phyloP scores from a whole-genome alignment of 2,888 invertebrate genomes.

The Panzeria rudis region DNA sequence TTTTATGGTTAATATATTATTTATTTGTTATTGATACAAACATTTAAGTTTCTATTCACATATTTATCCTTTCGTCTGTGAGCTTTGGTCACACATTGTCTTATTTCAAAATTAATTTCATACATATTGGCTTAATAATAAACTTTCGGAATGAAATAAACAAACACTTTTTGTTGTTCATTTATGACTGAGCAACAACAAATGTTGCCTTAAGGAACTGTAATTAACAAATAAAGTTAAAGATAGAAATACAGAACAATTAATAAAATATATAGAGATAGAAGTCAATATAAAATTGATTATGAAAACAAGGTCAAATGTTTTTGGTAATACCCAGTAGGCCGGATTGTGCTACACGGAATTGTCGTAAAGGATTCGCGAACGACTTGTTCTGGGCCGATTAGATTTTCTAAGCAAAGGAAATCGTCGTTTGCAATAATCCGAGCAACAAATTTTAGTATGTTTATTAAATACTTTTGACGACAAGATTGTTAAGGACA shows the following conservation, averaged over 20 bases:
- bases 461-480: no score
- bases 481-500: no score
- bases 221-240: not conserved
- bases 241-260: not conserved
- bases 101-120: not conserved
- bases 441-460: no score
- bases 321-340: not conserved
- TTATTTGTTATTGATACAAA: conserved; percentile 17
- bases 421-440: no score
- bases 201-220: not conserved
- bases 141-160: not conserved
- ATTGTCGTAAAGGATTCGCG: no score
- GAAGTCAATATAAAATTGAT: not conserved
- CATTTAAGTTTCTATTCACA: not conserved
- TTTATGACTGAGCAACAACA: not conserved
- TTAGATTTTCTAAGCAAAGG: no score
- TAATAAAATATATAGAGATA: not conserved
- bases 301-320: not conserved
- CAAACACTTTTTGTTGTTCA: not conserved
- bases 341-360: no score
- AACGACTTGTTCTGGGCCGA: no score
- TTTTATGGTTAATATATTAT: not conserved
- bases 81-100: not conserved
- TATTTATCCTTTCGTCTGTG: not conserved
- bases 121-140: not conserved